A percentile compares a stretch with the other conserved stretches of the same genome.
phyloP scores from a whole-genome alignment of 2,113 vertebrate species.

The Daubentonia madagascariensis region DNA sequence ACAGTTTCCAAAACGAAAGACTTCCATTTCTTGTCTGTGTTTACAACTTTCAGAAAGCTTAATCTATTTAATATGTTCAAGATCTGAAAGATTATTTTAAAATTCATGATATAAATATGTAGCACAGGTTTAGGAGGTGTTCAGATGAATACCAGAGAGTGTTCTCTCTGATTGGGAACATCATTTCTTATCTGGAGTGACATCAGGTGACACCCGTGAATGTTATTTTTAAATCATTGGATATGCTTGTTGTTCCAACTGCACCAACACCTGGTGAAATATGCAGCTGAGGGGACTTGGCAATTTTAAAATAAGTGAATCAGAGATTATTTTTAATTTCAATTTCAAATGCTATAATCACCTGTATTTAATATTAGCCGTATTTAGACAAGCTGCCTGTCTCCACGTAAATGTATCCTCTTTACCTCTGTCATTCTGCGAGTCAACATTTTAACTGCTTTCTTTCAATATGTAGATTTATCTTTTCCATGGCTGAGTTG shows the following conservation, averaged over 20 bases:
- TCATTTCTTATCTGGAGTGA: conserved; percentile 68
- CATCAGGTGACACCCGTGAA: conserved; percentile 63
- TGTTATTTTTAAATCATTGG: conserved; percentile 74
- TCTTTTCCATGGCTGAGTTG: conserved; percentile 61
- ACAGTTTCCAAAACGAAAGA: neutral
- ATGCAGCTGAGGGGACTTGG: conserved; percentile 69
- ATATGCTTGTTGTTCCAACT: conserved; percentile 68
- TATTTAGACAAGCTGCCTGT: conserved; percentile 87
- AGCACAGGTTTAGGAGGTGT: conserved; percentile 46
- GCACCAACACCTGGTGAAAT: conserved; percentile 78
- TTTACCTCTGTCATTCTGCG: conserved; percentile 76
- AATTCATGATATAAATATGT: conserved; percentile 69
- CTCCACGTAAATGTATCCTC: conserved; percentile 66
- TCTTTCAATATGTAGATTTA: conserved; percentile 70
- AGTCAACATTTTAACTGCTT: conserved; percentile 75
- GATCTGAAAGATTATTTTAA: conserved; percentile 60
- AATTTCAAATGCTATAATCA: conserved; percentile 84
- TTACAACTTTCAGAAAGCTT: conserved; percentile 47
- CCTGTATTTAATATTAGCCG: conserved; percentile 81
- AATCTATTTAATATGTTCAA: conserved; percentile 71
- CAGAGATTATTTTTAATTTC: conserved; percentile 83
- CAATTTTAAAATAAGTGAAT: conserved; percentile 81
- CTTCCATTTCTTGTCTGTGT: conserved; percentile 18
- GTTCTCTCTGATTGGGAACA: conserved; percentile 52
- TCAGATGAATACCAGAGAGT: neutral